Base-by-base conservation (phyloP, 1,140 invertebrate genomes). In the Penaeus japonicus region DNA sequence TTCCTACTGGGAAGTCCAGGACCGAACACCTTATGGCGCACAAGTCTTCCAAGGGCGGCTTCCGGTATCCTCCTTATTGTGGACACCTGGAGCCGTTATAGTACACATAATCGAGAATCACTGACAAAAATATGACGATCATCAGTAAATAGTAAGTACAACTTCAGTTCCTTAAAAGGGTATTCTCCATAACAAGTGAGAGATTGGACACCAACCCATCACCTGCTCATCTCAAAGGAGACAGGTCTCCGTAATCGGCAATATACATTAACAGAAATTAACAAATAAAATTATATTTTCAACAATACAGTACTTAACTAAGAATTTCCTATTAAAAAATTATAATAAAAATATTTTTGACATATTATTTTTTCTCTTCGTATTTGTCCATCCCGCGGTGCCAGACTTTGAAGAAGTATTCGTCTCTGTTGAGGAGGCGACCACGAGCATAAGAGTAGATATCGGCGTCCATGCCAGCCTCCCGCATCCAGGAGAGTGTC, bases 351-450 rank as follows among this genome's bases (percentile, higher is more conserved):
- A 79, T 32, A 65, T 84, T 79, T 75, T 35, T 84, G 94, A 35
- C 59, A 86, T 47, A 24, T 15, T 55, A 73, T 82, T 85, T 80
- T 65, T 89, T 84, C 32, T 85, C 84, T 30, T 70, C 81, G 59
- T 32, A 54, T 88, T 84, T 90, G 39, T 84, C 83, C 70, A 88
- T 88, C 39, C 85, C 87, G 59, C 97, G 96, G 92, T 90, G 95
- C 96, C 96, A 97, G 92, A 98, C 96, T 89, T 96, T 94, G 95
- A 98, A 98, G 95, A 98, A 98, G 93, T 98, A 98, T 93, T 98
- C 97, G 92, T 97, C 96, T 91, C 95, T 94, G 89, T 96, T 94
- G 17, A 97, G 93, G 24, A 98, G 93, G 81, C 95, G 95, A 62
- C 96, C 95, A 89, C 96, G 95, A 1, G 97, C 96, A 92, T 98